Conservation (phyloP, 2,797 vertebrate species). For the Mastacembelus armatus region DNA sequence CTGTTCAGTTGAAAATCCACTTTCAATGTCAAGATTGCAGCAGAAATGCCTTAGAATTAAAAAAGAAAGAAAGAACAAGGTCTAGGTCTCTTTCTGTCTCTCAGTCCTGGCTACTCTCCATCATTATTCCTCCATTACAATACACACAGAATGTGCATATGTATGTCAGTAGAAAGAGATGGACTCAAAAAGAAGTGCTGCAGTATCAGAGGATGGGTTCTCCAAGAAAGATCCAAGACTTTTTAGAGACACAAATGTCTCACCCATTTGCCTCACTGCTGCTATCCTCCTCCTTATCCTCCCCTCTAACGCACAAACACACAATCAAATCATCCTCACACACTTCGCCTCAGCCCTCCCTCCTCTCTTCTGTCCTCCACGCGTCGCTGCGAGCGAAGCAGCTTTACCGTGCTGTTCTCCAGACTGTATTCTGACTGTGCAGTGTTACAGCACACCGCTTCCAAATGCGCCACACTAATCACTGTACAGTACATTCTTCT, state of each 20-base stretch:
- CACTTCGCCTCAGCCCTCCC: neutral
- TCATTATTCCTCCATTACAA: neutral
- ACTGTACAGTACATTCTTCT: conserved; percentile 33
- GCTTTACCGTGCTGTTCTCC: conserved; percentile 26
- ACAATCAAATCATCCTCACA: conserved; percentile 43
- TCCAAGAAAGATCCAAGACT: conserved; percentile 57
- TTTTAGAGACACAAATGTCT: conserved; percentile 23
- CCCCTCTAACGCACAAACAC: conserved; percentile 6
- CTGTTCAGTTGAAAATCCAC: too few species aligned
- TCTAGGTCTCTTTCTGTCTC: neutral
- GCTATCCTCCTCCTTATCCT: neutral
- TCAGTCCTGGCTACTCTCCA: neutral
- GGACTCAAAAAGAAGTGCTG: conserved; percentile 52
- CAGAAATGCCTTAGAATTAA: too few species aligned
- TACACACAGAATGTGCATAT: neutral
- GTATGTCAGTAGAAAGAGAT: conserved; percentile 5
- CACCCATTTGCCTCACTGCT: conserved; percentile 9
- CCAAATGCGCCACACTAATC: conserved; percentile 46
- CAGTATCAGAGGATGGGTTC: conserved; percentile 65
- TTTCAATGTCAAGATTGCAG: too few species aligned
- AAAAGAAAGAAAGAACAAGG: neutral
- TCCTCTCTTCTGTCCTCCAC: conserved; percentile 1
- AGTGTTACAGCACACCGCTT: conserved; percentile 26
- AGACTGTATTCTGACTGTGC: conserved; percentile 33
- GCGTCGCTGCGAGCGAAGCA: conserved; percentile 33